phyloP scores from a whole-genome alignment of 2,797 vertebrate species.

The Perodicticus potto region DNA sequence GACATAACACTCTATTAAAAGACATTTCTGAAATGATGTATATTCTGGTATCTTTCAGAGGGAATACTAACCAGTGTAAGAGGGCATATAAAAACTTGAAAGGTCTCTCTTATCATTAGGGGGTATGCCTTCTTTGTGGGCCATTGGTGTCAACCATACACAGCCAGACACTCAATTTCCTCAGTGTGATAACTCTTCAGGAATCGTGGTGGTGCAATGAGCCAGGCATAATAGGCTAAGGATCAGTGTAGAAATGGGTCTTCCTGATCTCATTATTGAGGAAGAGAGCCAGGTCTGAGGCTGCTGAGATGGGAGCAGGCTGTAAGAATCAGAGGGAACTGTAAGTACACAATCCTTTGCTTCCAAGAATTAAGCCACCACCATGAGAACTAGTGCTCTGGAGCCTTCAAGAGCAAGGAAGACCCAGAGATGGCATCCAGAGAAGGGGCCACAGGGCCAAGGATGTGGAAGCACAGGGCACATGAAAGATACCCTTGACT shows the following conservation, averaged over 20 bases:
- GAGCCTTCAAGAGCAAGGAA: neutral
- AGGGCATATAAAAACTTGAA: neutral
- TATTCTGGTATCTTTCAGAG: neutral
- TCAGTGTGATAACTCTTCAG: neutral
- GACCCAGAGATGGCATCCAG: neutral
- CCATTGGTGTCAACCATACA: neutral
- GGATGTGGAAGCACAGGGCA: neutral
- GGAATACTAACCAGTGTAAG: neutral
- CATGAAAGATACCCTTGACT: neutral
- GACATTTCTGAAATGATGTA: neutral
- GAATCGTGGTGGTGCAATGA: neutral
- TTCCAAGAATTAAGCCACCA: neutral
- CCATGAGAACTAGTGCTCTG: neutral
- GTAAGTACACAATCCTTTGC: neutral
- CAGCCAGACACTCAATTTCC: neutral
- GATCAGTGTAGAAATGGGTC: neutral
- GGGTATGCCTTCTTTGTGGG: neutral
- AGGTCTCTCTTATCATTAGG: neutral
- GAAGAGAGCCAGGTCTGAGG: neutral
- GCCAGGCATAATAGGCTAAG: neutral
- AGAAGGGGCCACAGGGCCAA: neutral
- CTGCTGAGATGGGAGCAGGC: neutral
- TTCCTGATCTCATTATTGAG: neutral
- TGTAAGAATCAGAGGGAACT: neutral
- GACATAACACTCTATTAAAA: neutral